Conservation (phyloP, 2,888 invertebrate species). For the Drosophila cognata region DNA sequence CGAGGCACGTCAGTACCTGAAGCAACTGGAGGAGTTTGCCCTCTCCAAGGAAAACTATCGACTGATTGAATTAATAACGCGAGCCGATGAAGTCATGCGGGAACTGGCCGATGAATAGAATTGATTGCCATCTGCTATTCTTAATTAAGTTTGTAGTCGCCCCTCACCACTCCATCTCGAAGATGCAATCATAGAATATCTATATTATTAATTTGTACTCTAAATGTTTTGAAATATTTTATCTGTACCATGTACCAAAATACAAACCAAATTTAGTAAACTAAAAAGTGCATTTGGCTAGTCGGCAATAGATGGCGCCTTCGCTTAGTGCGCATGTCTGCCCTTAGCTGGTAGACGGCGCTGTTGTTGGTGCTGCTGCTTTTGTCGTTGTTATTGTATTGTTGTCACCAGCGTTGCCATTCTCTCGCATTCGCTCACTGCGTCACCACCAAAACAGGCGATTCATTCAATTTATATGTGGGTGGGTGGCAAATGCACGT, state of each 20-base stretch:
- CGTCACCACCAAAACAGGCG: conserved; percentile 34
- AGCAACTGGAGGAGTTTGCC: conserved; percentile 82
- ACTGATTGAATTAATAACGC: conserved; percentile 81
- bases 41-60: conserved; percentile 81
- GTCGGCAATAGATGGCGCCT: conserved; percentile 35
- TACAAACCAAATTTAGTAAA: conserved; percentile 9
- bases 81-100: conserved; percentile 82
- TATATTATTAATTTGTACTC: conserved; percentile 52
- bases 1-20: conserved; percentile 82
- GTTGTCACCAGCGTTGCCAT: conserved; percentile 10
- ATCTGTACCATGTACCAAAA: conserved; percentile 33
- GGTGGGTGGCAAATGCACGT: conserved; percentile 29
- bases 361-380: conserved; percentile 11
- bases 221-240: conserved; percentile 51
- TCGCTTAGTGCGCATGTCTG: conserved; percentile 61
- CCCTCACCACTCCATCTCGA: conserved; percentile 51
- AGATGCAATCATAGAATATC: conserved; percentile 63
- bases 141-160: conserved; percentile 15
- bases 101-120: conserved; percentile 73
- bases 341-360: conserved; percentile 57
- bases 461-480: conserved; percentile 7
- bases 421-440: conserved; percentile 20
- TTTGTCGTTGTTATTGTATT: conserved; percentile 4
- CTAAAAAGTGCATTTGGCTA: conserved; percentile 6
- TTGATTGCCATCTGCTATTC: background rate